Percentiles rank a stretch among this genome's conserved stretches.
Conservation (phyloP, 2,113 vertebrate genomes). For the Plestiodon gilberti region DNA sequence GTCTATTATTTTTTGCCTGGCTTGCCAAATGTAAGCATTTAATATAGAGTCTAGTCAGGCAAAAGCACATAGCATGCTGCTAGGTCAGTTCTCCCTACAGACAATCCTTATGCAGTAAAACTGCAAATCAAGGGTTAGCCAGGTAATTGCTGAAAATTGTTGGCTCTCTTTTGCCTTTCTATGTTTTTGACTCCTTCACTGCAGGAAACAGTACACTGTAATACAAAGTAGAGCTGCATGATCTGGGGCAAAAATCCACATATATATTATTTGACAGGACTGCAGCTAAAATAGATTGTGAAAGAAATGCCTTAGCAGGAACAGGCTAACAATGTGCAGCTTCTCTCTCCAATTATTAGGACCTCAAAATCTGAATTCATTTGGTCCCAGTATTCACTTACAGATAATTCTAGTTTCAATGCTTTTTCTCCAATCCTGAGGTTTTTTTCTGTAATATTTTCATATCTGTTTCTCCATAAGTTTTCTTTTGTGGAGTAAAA, state of each 20-base stretch:
- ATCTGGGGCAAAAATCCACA: constrained; percentile 17
- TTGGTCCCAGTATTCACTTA: not conserved
- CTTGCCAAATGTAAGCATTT: constrained; percentile 15
- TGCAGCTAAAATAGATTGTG: constrained; percentile 22
- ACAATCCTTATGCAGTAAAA: constrained; percentile 10
- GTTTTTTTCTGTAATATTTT: not conserved
- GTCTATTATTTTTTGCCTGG: constrained; percentile 11
- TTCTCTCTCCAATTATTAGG: not conserved
- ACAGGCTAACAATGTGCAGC: not conserved
- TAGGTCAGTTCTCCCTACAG: constrained; percentile 15
- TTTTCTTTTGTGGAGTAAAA: not conserved
- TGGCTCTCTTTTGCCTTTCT: constrained; percentile 1
- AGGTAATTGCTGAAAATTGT: constrained; percentile 20
- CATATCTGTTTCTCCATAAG: too few species aligned
- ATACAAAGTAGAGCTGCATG: not conserved
- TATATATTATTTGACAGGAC: not conserved
- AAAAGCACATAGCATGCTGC: constrained; percentile 9
- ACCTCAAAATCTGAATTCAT: not conserved
- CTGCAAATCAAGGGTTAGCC: constrained; percentile 18
- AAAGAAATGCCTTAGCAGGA: constrained; percentile 3
- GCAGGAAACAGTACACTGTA: not conserved
- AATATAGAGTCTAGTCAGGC: not conserved
- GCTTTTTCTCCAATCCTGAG: not conserved
- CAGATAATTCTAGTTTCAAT: not conserved
- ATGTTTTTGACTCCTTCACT: constrained; percentile 20